Evolutionary conservation across 2,113 vertebrate genomes (phyloP).

Genomic region (Calyptomena viridis): DNA sequence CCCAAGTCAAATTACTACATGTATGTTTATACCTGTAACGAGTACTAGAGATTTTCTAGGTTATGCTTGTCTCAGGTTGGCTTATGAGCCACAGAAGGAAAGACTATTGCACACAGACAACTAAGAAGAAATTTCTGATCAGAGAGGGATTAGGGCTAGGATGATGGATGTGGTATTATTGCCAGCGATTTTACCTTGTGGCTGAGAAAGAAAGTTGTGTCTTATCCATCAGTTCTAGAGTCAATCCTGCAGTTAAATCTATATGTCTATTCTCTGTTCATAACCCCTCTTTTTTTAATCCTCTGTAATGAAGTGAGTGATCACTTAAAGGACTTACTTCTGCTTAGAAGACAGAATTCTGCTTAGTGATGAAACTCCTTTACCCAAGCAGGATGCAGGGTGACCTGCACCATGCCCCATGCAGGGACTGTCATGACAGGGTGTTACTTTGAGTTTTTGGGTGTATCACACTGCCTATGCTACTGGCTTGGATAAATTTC

Average conservation of each 20-base stretch:
- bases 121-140: neutral
- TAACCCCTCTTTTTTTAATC: neutral
- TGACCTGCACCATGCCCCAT: neutral
- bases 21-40: neutral
- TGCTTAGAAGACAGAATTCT: neutral
- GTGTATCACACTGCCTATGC: neutral
- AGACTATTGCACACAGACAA: neutral
- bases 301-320: neutral
- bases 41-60: neutral
- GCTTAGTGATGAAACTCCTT: neutral
- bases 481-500: neutral
- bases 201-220: neutral
- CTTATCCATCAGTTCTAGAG: neutral
- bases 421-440: neutral
- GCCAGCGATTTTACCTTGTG: neutral
- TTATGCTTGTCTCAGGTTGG: neutral
- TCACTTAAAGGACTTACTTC: neutral
- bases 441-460: neutral
- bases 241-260: neutral
- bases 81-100: neutral
- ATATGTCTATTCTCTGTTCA: neutral
- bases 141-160: neutral
- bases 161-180: neutral
- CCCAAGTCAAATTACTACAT: neutral
- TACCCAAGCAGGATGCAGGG: accelerated